Evolutionary conservation across 2,888 invertebrate species (phyloP).

Genomic region (Antheraea assamensis): DNA sequence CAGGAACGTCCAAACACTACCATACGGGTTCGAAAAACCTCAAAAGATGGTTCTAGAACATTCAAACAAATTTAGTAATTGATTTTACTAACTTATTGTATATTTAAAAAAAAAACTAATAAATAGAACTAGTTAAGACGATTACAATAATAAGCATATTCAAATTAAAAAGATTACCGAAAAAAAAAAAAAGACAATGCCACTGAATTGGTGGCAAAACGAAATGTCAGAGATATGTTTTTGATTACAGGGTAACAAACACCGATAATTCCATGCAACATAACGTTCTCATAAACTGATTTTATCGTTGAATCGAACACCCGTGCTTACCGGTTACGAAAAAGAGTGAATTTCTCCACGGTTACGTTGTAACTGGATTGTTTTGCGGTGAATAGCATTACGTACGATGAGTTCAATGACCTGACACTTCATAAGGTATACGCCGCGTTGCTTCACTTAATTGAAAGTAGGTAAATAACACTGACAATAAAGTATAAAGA

Average conservation of each 20-base stretch:
- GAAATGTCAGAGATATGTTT: too few species aligned
- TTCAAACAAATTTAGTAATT: too few species aligned
- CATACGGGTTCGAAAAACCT: too few species aligned
- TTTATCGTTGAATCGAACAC: neutral
- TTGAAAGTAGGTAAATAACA: neutral
- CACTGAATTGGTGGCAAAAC: too few species aligned
- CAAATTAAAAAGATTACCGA: too few species aligned
- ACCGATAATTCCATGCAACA: neutral
- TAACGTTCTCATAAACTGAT: neutral
- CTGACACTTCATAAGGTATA: neutral
- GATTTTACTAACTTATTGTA: too few species aligned
- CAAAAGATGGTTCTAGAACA: too few species aligned
- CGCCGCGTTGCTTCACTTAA: neutral
- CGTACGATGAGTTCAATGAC: neutral
- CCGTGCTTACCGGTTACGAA: neutral
- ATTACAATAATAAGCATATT: too few species aligned
- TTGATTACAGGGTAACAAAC: neutral
- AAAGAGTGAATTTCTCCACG: slow-evolving; percentile 3
- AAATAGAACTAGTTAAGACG: too few species aligned
- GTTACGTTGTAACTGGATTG: slow-evolving; percentile 8
- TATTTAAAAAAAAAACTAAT: too few species aligned
- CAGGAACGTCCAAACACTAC: too few species aligned
- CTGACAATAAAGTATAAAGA: neutral
- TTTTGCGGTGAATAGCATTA: neutral
- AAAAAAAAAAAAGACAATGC: too few species aligned